Base-by-base conservation (phyloP, 2,797 vertebrate species). In the Rhabdomys pumilio region DNA sequence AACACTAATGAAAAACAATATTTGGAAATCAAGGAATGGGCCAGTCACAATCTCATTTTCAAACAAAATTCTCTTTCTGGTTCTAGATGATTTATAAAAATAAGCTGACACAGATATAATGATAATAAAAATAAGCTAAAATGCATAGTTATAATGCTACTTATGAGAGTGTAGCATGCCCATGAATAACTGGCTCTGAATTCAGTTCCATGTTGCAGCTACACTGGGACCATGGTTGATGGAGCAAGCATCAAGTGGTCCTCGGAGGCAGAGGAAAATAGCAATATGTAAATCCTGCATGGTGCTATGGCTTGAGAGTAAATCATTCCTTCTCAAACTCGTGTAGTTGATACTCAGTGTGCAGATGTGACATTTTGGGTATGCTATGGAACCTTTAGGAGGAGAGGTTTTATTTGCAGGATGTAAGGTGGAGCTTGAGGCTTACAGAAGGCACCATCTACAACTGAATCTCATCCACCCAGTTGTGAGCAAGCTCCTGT, bases 1-100 rank as follows among this genome's bases (percentile, higher is more conserved):
- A 57, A 38, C 9, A 55, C 53, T 34, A 41, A 77, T 67, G 12
- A 8, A 38, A 88, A 34, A 50, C 50, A 85, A 41, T 34, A 75
- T 88, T 93, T 94, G 86, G n/a, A 91, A 93, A 90, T 93, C 44
- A 65, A 90, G 59, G 5, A 84, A 85, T 69, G 4, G 47, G 29
- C 7, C 41, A 41, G 91, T 91, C 59, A 79, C 12, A 57, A 57
- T 85, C 47, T 91, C 24, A 41, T 77, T 88, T 72, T 50, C 10
- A 34, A 67, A n/a, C 11, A 57, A 24, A 34, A 53, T 92, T 90
- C 29, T 81, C 55, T 96, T 91, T 41, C 47, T 1, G 20, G 41
- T 69, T 89, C n/a, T 69, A 79, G 65, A 7, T 83, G 75, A 80
- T 63, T 84, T 85, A 44, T 53, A 24, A 22, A 95, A 80, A 41